Conservation (phyloP, 2,797 vertebrate genomes). For the Graptemys geographica region DNA sequence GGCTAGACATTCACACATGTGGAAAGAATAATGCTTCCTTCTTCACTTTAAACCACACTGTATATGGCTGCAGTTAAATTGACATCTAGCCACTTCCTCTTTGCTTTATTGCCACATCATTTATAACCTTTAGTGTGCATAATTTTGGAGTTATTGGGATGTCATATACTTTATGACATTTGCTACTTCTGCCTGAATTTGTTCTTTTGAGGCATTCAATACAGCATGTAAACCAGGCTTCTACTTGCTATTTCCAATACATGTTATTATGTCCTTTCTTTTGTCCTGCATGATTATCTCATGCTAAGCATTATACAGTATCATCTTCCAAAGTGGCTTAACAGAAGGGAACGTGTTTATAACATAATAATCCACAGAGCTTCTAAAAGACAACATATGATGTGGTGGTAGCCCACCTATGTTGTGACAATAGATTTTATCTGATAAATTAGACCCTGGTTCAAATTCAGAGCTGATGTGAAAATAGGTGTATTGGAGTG, state of each 20-base stretch:
- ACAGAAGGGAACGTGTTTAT: neutral
- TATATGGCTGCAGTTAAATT: conserved; percentile 22
- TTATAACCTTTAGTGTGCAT: neutral
- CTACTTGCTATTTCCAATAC: neutral
- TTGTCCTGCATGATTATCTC: neutral
- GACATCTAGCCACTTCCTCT: neutral
- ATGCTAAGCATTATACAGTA: neutral
- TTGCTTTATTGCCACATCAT: conserved; percentile 3
- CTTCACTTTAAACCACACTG: neutral
- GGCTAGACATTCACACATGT: conserved; percentile 5
- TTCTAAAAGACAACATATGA: neutral
- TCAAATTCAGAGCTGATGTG: conserved; percentile 6
- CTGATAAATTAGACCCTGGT: conserved; percentile 31
- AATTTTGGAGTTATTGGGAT: conserved; percentile 8
- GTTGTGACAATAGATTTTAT: conserved; percentile 39
- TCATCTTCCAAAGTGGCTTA: neutral
- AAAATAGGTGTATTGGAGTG: conserved; percentile 25
- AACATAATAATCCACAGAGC: neutral
- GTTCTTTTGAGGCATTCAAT: neutral
- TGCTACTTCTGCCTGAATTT: conserved; percentile 23
- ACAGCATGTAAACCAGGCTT: neutral
- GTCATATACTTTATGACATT: neutral
- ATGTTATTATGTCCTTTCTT: neutral
- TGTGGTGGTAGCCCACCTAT: neutral
- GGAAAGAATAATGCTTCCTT: neutral